These are phyloP conservation scores for Hozukius guyotensis DNA, from an alignment of 2,797 vertebrate genomes.

Conservation along the genomic window DNA sequence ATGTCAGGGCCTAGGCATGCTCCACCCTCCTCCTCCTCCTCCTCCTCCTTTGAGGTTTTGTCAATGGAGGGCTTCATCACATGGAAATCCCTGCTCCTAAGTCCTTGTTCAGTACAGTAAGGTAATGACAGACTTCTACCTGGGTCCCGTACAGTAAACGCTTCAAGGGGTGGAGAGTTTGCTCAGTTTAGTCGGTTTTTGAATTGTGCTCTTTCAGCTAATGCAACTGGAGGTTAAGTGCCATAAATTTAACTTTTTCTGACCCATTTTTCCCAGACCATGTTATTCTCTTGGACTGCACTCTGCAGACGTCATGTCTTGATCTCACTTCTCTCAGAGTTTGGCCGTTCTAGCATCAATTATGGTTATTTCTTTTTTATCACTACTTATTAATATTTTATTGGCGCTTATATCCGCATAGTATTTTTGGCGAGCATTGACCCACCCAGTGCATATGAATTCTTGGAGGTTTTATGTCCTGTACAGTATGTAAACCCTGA, in stretches of 20 bases:
- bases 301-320: background rate
- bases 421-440: constrained; percentile 2
- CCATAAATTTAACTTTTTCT: background rate
- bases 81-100: constrained; percentile 37
- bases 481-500: constrained; percentile 9
- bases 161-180: background rate
- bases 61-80: constrained; percentile 73
- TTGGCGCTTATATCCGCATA: constrained; percentile 10
- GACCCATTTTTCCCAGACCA: constrained; percentile 11
- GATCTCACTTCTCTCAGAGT: constrained; percentile 14
- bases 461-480: background rate
- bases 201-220: background rate
- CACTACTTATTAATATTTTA: constrained; percentile 25
- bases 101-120: constrained; percentile 25
- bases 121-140: constrained; percentile 22
- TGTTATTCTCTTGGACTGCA: constrained; percentile 14
- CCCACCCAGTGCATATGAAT: constrained; percentile 10
- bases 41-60: constrained; percentile 57
- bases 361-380: constrained; percentile 42
- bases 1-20: constrained; percentile 68
- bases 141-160: background rate
- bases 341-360: constrained; percentile 29
- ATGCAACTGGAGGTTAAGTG: background rate
- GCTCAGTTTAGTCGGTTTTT: background rate
- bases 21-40: constrained; percentile 60